Evolutionary conservation across 2,888 invertebrate genomes (phyloP).

Genomic region (Tricholauxania praeusta): DNA sequence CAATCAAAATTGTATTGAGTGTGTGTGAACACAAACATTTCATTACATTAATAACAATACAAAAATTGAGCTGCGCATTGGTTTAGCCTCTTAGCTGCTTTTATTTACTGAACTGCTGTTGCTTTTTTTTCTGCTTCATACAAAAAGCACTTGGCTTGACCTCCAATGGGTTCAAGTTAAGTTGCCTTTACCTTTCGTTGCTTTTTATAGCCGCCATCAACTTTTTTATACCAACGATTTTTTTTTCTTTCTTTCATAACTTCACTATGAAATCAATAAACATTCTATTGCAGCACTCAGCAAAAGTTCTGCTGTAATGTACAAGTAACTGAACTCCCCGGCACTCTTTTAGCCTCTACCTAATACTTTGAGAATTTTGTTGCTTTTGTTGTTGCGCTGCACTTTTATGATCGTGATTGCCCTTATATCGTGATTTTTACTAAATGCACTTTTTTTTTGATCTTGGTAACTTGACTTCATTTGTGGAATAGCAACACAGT

Average conservation of each 20-base stretch:
- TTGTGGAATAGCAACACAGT: too few relatives aligned
- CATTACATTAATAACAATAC: too few relatives aligned
- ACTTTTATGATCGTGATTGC: slow-evolving; percentile 56
- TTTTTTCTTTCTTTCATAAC: slow-evolving; percentile 33
- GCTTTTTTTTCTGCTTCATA: neutral
- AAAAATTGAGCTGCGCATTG: too few relatives aligned
- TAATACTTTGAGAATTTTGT: neutral
- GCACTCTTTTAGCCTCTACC: slow-evolving; percentile 1
- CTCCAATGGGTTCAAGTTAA: slow-evolving; percentile 52
- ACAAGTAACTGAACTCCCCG: neutral
- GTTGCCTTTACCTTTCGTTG: slow-evolving; percentile 18
- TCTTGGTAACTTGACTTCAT: neutral
- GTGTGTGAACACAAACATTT: too few relatives aligned
- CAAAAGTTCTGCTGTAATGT: neutral
- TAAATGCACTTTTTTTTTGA: slow-evolving; percentile 44
- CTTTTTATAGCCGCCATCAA: slow-evolving; percentile 15
- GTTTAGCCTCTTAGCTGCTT: too few relatives aligned
- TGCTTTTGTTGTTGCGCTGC: neutral
- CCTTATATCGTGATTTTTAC: slow-evolving; percentile 56
- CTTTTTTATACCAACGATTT: slow-evolving; percentile 6
- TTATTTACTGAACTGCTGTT: too few relatives aligned
- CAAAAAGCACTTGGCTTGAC: slow-evolving; percentile 46
- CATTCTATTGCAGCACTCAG: slow-evolving; percentile 43
- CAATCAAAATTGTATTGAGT: too few relatives aligned
- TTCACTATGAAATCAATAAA: slow-evolving; percentile 48